Evolutionary conservation across 2,113 vertebrate species (phyloP), one percentile per base, ranked within the genome.

Genomic region (Platichthys flesus): DNA sequence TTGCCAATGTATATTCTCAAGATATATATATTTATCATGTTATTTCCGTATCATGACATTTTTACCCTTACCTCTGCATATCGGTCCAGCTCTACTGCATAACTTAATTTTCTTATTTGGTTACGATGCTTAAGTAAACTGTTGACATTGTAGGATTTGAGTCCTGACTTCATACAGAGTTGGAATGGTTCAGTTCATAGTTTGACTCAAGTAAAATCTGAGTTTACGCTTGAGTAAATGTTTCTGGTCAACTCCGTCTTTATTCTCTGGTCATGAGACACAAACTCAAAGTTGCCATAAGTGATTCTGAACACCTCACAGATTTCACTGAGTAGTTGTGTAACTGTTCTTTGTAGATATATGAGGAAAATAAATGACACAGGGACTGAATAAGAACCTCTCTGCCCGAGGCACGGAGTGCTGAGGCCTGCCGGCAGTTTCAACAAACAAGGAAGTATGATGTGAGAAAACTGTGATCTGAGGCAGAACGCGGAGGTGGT

Each of bases 381-480:
- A 62, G 58, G 3, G 28, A 60, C 26, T 1, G 45, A 49, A 49
- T 40, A 10, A 15, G 20, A 60, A 35, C 15, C 3, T 62, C 37
- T 63, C 13, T 23, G 37, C 26, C 10, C 15, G 5, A 35, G 47
- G 24, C 9, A 15, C 9, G 37, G 37, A 40, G 9, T 13, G 40
- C 40, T 42, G 40, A 42, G 40, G 40, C 3, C 10, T 2, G 40
- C 31, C 6, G 6, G 31, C 31, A 31, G 0, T 18, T 37, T 21
- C 4, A 35, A 13, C 26, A 3, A 23, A 56, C 47, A 23, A 79
- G 76, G 71, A 82, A 85, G 79, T 28, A 21, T 8, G 42, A 78
- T 67, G 24, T 20, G 58, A 81, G 71, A 81, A 45, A 59, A 42
- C 18, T 28, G 15, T 47, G 15, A 57, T 15, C n/a, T 24, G 1